Base-by-base conservation (phyloP, 2,797 vertebrate species). In the Typhlichthys subterraneus region DNA sequence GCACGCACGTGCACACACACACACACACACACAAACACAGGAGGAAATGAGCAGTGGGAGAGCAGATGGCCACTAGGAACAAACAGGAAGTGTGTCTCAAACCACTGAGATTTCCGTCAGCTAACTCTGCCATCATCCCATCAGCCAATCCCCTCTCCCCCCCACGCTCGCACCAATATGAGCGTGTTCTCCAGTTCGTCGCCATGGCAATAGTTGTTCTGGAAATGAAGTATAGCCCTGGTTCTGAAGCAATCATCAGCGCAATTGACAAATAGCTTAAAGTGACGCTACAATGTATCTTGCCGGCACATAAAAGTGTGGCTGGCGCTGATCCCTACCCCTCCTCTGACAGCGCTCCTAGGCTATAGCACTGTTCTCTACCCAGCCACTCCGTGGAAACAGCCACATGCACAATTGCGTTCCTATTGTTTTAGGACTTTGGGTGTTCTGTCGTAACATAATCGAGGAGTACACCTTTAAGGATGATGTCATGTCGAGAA, bases 11-110 rank as follows among this genome's bases (percentile, higher is more conserved):
- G 19, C 19, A 55, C 61, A 56, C 38, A 45, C 6, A 33, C 51
- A 53, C 57, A 33, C 51, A 53, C 57, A 14, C 31, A 31, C 53
- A 12, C 48, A 60, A 15, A 55, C 50, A 56, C 53, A 49, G 14
- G 61, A 84, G 84, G 80, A 87, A 77, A 65, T 65, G 59, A 72
- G 70, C 60, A 45, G 72, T 17, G 51, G 53, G 47, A 57, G 69
- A 73, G 73, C 87, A 90, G 87, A 84, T 88, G 86, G 84, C 70
- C 63, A 81, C 69, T 15, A 61, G 79, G 70, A 80, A 75, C 75
- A 82, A 77, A 85, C 84, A 90, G 86, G 88, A 90, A 89, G 69
- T 57, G 59, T 86, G 79, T 88, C 85, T 82, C 10, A 2, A 69
- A 38, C 33, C 69, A 52, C 55, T 63, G 77, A 75, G 60, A 83